Conservation (phyloP, 2,888 invertebrate species). For the Conchocele bisecta region DNA sequence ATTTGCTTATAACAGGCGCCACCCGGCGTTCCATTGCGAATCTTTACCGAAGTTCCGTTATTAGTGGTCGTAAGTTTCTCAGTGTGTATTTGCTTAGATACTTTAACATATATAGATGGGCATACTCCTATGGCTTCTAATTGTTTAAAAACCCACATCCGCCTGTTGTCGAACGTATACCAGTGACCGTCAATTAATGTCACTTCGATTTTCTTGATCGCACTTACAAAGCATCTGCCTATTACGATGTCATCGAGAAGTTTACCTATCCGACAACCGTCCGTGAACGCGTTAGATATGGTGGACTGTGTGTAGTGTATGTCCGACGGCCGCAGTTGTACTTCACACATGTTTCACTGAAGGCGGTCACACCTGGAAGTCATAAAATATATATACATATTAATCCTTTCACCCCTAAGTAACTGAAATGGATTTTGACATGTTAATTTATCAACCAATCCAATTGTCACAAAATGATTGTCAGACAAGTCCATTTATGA, state of each 20-base stretch:
- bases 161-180: conserved; percentile 45
- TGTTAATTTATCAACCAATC: too few species aligned
- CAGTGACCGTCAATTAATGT: conserved; percentile 11
- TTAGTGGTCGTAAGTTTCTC: conserved; percentile 36
- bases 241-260: conserved; percentile 37
- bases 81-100: conserved; percentile 13
- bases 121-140: conserved; percentile 32
- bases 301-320: conserved; percentile 45
- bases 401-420: too few species aligned
- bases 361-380: too few species aligned
- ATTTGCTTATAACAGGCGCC: too few species aligned
- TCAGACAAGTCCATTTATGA: too few species aligned
- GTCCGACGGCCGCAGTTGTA: conserved; percentile 36
- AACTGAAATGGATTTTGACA: too few species aligned
- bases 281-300: conserved; percentile 30
- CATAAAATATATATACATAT: too few species aligned
- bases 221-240: conserved; percentile 38
- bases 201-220: conserved; percentile 32
- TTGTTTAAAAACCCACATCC: conserved; percentile 52
- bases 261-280: conserved; percentile 31
- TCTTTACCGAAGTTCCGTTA: conserved; percentile 15
- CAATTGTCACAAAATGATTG: too few species aligned
- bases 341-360: too few species aligned
- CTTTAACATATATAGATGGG: conserved; percentile 27
- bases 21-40: conserved; percentile 19